Conservation (phyloP, 2,888 invertebrate genomes). For the Hartigia nigra region DNA sequence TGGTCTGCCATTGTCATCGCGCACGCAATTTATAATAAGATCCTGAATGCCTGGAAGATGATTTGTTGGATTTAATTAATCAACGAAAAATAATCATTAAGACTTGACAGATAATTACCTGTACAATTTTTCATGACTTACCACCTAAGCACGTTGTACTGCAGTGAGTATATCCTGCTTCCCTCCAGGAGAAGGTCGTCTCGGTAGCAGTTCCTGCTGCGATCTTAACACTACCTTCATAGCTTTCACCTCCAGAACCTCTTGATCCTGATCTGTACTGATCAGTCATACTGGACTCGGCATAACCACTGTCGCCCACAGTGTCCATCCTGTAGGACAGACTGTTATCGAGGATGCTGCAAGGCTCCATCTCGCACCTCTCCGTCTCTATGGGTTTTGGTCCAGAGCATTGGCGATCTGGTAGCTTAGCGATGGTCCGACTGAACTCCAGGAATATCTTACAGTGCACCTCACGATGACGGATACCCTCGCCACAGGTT, state of each 20-base stretch:
- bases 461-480: conserved; percentile 91
- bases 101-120: neutral
- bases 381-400: conserved; percentile 85
- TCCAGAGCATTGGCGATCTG: conserved; percentile 89
- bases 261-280: conserved; percentile 55
- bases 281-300: conserved; percentile 61
- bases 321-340: conserved; percentile 61
- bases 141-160: conserved; percentile 94
- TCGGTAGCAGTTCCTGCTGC: conserved; percentile 78
- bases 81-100: neutral
- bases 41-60: conserved; percentile 74
- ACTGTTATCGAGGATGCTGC: conserved; percentile 66
- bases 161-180: conserved; percentile 91
- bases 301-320: conserved; percentile 63
- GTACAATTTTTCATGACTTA: conserved; percentile 56
- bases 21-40: conserved; percentile 87
- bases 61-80: neutral
- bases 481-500: conserved; percentile 89
- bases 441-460: conserved; percentile 95
- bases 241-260: conserved; percentile 37
- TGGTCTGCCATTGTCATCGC: conserved; percentile 87
- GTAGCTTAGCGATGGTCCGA: conserved; percentile 86
- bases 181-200: conserved; percentile 89
- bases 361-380: conserved; percentile 83
- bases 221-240: conserved; percentile 67